Conservation (phyloP, 2,797 vertebrate genomes). For the Halcyon chelicuti region DNA sequence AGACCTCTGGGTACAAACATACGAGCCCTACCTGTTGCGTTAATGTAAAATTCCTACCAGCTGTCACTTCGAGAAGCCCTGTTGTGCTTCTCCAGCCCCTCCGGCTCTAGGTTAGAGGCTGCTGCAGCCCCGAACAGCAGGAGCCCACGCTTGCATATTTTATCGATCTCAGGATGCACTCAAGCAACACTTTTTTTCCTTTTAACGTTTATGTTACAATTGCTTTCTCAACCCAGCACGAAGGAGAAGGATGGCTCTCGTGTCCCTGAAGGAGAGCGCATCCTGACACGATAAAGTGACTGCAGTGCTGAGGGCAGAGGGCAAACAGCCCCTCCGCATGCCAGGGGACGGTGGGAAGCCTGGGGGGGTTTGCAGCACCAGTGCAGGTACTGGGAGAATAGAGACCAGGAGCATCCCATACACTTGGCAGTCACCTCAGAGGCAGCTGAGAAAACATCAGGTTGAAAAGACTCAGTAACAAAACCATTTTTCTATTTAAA, state of each 20-base stretch:
- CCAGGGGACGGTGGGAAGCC: neutral
- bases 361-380: neutral
- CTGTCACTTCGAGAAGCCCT: neutral
- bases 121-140: neutral
- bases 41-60: neutral
- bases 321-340: neutral
- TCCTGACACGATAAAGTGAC: neutral
- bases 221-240: conserved; percentile 16
- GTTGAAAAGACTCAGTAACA: neutral
- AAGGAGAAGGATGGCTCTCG: neutral
- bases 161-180: conserved; percentile 53
- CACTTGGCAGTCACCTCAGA: neutral
- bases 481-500: neutral
- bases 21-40: neutral
- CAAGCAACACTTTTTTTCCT: conserved; percentile 1
- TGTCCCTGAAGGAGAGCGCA: neutral
- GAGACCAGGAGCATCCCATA: neutral
- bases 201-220: conserved; percentile 56
- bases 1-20: neutral
- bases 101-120: neutral
- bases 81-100: neutral
- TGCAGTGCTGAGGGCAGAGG: neutral
- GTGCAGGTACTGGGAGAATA: neutral
- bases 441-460: neutral
- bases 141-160: conserved; percentile 3